These are phyloP conservation scores for Shargacucullia verbasci DNA, from an alignment of 2,888 invertebrate species.

Conservation along the genomic window DNA sequence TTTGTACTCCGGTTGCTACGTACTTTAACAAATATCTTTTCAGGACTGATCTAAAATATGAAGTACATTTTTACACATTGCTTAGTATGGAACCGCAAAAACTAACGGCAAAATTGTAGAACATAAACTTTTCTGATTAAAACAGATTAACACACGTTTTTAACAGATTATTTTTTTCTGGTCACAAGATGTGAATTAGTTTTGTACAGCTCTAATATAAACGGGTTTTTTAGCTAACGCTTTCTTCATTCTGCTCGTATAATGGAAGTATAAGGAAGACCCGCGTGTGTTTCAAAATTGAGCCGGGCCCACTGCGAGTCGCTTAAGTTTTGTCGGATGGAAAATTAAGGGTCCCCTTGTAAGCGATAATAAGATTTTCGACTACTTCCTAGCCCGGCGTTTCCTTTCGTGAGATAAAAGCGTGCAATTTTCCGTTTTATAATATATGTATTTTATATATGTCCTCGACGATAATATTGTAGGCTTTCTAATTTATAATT, in stretches of 20 bases:
- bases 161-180: too few species aligned
- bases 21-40: too few species aligned
- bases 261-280: neutral
- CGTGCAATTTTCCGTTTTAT: conserved; percentile 24
- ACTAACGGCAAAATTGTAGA: neutral
- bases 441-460: conserved; percentile 1
- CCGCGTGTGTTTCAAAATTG: conserved; percentile 29
- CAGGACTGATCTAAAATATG: too few species aligned
- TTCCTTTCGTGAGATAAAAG: conserved; percentile 29
- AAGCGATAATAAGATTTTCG: conserved; percentile 61
- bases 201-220: conserved; percentile 3
- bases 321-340: conserved; percentile 47
- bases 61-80: too few species aligned
- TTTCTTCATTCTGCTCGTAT: neutral
- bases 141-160: too few species aligned
- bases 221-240: conserved; percentile 9
- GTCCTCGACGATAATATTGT: neutral
- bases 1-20: too few species aligned
- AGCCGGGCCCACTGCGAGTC: conserved; percentile 21
- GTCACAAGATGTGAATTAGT: neutral
- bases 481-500: neutral
- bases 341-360: conserved; percentile 61
- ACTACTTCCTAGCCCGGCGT: conserved; percentile 56
- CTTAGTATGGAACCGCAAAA: neutral
- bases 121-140: too few species aligned